Evolutionary conservation across 2,797 vertebrate species (phyloP).

Genomic region (Ctenosaura bakeri): DNA sequence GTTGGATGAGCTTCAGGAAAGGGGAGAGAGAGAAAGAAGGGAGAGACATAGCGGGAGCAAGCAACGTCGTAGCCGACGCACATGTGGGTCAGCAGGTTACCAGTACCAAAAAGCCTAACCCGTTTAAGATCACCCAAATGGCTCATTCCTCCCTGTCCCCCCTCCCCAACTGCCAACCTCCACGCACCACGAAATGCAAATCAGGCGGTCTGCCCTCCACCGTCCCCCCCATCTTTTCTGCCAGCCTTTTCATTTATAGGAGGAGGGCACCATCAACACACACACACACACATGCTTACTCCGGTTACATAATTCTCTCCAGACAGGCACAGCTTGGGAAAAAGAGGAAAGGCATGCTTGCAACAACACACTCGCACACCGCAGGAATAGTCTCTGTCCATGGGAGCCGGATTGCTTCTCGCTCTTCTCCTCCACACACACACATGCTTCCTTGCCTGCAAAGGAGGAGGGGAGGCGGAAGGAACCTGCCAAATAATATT

Average conservation of each 20-base stretch:
- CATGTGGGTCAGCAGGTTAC: constrained; percentile 81
- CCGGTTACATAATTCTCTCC: constrained; percentile 23
- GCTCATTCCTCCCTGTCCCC: constrained; percentile 11
- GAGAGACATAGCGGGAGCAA: neutral
- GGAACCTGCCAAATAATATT: too few species aligned
- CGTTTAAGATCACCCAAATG: constrained; percentile 40
- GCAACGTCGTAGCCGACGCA: constrained; percentile 10
- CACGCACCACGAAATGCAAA: neutral
- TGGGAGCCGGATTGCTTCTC: neutral
- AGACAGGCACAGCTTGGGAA: neutral
- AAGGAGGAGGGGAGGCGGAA: too few species aligned
- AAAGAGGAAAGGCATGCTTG: neutral
- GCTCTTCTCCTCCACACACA: constrained; percentile 50
- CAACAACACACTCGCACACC: neutral
- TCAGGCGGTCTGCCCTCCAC: too few species aligned
- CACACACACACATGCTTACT: too few species aligned
- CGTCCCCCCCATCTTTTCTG: neutral
- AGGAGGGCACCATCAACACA: neutral
- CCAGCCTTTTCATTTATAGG: constrained; percentile 40
- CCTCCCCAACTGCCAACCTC: neutral
- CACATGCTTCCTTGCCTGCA: too few species aligned
- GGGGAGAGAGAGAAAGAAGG: neutral
- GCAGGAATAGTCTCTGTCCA: neutral
- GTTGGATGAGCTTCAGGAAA: too few species aligned
- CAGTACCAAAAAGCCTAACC: constrained; percentile 54